phyloP scores from a whole-genome alignment of 2,113 vertebrate genomes.

The Zapornia atra region DNA sequence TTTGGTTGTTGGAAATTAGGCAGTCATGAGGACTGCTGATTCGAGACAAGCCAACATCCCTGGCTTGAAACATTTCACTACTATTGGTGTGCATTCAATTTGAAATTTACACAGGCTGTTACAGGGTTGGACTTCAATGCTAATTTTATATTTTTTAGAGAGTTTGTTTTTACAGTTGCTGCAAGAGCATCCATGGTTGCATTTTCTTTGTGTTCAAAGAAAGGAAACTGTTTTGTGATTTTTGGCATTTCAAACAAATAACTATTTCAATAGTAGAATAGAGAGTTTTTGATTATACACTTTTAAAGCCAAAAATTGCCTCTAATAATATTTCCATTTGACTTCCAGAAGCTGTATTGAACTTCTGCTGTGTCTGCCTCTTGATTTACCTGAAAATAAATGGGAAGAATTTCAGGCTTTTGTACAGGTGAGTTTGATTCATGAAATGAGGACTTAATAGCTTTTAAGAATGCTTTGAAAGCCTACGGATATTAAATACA shows the following conservation, averaged over 20 bases:
- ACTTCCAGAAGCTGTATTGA: slow-evolving; percentile 92
- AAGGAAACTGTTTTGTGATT: background rate
- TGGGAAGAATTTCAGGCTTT: slow-evolving; percentile 89
- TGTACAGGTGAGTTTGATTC: slow-evolving; percentile 84
- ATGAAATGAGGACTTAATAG: background rate
- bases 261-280: background rate
- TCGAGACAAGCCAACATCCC: background rate
- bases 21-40: background rate
- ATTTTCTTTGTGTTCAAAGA: background rate
- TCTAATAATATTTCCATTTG: slow-evolving; percentile 1
- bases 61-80: background rate
- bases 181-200: too few species aligned
- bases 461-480: background rate
- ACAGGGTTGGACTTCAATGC: background rate
- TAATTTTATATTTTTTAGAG: background rate
- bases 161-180: background rate
- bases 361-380: slow-evolving; percentile 87
- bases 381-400: slow-evolving; percentile 85
- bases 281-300: background rate
- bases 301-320: background rate
- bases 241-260: slow-evolving; percentile 4
- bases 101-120: background rate
- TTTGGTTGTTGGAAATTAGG: background rate
- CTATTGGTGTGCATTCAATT: background rate
- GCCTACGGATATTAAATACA: background rate